Base-by-base conservation (phyloP, 2,113 vertebrate genomes). In the Callithrix jacchus region DNA sequence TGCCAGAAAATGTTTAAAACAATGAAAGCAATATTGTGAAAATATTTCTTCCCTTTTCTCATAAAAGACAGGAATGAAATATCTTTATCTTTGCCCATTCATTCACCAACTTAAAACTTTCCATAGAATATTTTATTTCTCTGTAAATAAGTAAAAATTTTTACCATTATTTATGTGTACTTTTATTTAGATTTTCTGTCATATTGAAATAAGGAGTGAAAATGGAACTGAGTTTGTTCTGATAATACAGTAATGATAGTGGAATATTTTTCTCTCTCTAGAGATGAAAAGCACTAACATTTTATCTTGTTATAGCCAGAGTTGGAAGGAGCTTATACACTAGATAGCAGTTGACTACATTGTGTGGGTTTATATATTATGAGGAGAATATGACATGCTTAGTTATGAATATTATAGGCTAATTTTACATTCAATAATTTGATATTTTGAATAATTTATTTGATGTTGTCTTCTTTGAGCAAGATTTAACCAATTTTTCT, bases 201-300 rank as follows among this genome's bases (percentile, higher is more conserved):
- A 68, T 77, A 93, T 73, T 95, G 37, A 93, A 97, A 79, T 6
- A 91, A 83, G 20, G 47, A 94, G 94, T 96, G 96, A 94, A 97
- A 96, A 77, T 83, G 7, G 86, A 97, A 82, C 8, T 84, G 2
- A 0, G 47, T 79, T 95, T 97, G 94, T 64, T 96, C 30, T 89
- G 32, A 77, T 87, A 85, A 52, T 90, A 79, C 35, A 88, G 2
- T 77, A 68, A 25, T 89, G n/a, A 87, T 54, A 92, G 35, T n/a
- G 37, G 66, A 94, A 70, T 74, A 89, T 85, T 96, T 97, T 97
- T 13, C 5, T 91, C 79, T 82, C n/a, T 97, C 71, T 89, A n/a
- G 37, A 93, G 64, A 87, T 95, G 80, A 40, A 49, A 35, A 83
- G 42, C 61, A 94, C 8, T 73, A 30, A 4, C 45, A 56, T 94